Evolutionary conservation across 2,888 invertebrate species (phyloP).

Genomic region (Ophion ventricosus): DNA sequence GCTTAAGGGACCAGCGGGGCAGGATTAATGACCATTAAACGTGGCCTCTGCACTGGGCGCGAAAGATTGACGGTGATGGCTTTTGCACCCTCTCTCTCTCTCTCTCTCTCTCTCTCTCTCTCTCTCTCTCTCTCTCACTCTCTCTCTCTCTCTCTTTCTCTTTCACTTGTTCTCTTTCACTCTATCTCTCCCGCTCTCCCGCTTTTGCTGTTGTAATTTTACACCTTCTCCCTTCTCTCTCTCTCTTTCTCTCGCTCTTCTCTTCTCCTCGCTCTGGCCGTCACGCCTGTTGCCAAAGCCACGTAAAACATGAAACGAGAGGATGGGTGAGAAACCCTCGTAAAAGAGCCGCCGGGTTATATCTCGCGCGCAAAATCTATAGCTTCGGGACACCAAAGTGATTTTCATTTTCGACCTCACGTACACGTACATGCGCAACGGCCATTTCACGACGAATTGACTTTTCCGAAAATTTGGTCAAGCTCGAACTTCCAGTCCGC

Average conservation of each 20-base stretch:
- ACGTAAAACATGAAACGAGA: conserved; percentile 60
- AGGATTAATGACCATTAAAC: conserved; percentile 35
- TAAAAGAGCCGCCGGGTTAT: conserved; percentile 56
- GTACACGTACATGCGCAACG: not conserved
- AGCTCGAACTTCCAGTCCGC: too few relatives aligned
- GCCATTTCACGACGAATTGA: not conserved
- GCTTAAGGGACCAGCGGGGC: not conserved
- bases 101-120: not conserved
- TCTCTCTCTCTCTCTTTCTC: not conserved
- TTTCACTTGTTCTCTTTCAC: not conserved
- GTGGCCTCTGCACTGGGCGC: conserved; percentile 10
- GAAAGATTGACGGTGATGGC: conserved; percentile 59
- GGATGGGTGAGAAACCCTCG: conserved; percentile 46
- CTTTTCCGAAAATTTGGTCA: not conserved
- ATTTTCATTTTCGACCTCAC: conserved; percentile 51
- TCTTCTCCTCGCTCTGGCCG: conserved; percentile 12
- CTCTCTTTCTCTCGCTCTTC: not conserved
- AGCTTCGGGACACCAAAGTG: conserved; percentile 55
- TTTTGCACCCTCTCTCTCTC: not conserved
- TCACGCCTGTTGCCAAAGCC: conserved; percentile 42
- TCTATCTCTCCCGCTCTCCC: not conserved
- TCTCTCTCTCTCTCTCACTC: not conserved
- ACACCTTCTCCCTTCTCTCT: not conserved
- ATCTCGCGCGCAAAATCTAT: conserved; percentile 56
- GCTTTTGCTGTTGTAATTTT: too few relatives aligned